Conservation (phyloP, 2,797 vertebrate species). For the Otus scops region DNA sequence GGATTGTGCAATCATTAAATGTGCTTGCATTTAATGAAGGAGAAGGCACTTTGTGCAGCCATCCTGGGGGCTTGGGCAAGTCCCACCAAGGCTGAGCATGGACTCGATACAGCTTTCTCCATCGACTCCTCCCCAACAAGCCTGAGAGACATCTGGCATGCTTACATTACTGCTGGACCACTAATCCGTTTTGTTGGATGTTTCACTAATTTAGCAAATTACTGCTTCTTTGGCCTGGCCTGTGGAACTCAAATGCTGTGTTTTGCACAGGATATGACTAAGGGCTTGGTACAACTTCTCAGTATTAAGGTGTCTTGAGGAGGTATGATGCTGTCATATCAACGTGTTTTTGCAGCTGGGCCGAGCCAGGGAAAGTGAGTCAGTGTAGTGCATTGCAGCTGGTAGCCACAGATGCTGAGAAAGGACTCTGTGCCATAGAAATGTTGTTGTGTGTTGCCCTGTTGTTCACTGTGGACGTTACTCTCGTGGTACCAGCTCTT, state of each 20-base stretch:
- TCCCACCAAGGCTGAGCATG: accelerated
- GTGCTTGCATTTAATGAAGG: neutral
- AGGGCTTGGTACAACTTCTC: neutral
- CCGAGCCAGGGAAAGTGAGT: neutral
- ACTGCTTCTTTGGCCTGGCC: neutral
- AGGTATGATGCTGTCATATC: neutral
- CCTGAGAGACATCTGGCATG: neutral
- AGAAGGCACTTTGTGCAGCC: neutral
- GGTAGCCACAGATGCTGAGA: neutral
- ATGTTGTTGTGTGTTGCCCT: neutral
- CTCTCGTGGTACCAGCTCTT: accelerated
- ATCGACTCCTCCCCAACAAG: neutral
- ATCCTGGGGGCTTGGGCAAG: neutral
- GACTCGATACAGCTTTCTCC: neutral
- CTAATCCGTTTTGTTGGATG: neutral
- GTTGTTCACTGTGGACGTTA: neutral
- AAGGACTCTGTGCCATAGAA: neutral
- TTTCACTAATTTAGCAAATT: conserved; percentile 8
- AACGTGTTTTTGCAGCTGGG: neutral
- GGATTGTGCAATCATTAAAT: neutral
- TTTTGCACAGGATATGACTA: neutral
- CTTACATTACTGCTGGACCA: neutral
- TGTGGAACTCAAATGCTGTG: neutral
- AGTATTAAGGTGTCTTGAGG: neutral
- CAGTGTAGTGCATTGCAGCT: neutral